Evolutionary conservation across 2,888 invertebrate species (phyloP), one percentile per base, ranked within the genome.

Genomic region (Prenolepis imparis): DNA sequence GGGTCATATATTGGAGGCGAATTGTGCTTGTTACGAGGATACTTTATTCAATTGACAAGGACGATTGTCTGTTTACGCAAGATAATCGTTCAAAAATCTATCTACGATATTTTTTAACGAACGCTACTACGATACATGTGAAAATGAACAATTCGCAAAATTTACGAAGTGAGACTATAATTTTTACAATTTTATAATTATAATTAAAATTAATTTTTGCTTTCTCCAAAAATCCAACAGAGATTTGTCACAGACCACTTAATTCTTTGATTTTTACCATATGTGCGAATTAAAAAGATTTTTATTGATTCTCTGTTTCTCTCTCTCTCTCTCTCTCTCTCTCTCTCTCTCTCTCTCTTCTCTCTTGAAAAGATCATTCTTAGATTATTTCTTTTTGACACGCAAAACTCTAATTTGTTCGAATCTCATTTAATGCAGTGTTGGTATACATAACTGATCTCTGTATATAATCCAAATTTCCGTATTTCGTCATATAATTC

Each of bases 11-110:
- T n/a, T n/a, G 70, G 52, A 21, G 18, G 82, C 78, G 75, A 89
- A 87, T 89, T 84, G 72, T 72, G 61, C 85, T 86, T 81, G 85
- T 84, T 87, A 77, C 44, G 59, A 36, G 59, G 80, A 85, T 59
- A 84, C 73, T 84, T 77, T 48, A 18, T 70, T n/a, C 18, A 18
- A 74, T 83, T 77, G 24, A 64, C 59, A 64, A 75, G 78, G 67
- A 86, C 82, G 81, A 87, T 85, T 78, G 72, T 82, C 55, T 80
- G 61, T 86, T 84, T 78, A 85, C 66, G 59, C 78, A 67, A 70
- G 28, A 5, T 77, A 87, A 88, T 87, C 83, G 32, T 39, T 66
- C 36, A 57, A 21, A 18, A 78, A 21, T 28, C 1, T 24, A 32
- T 9, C 21, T 32, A 28, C 52, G 32, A 41, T n/a, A 68, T 52